These are phyloP conservation scores for Passer montanus DNA, from an alignment of 2,113 vertebrate species.

Conservation along the genomic window DNA sequence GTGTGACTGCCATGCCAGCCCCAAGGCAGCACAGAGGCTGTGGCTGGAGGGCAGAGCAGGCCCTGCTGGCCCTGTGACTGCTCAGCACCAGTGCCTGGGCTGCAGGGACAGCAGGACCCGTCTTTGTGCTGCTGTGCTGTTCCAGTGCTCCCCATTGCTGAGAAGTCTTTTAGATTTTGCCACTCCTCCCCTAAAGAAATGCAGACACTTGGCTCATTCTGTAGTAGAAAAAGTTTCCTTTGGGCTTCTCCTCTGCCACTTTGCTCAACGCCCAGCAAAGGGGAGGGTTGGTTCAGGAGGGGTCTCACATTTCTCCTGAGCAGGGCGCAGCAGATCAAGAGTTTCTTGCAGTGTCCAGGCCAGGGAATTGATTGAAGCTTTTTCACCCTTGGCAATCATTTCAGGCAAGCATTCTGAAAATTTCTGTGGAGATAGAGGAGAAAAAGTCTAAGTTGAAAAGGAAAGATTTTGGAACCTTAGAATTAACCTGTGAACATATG, in stretches of 20 bases:
- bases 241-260: neutral
- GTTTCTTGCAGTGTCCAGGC: neutral
- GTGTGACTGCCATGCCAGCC: accelerated
- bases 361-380: slow-evolving; percentile 17
- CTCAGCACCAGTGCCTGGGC: accelerated
- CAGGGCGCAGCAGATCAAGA: neutral
- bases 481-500: neutral
- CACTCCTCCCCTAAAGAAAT: neutral
- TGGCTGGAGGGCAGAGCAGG: neutral
- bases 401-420: slow-evolving; percentile 9
- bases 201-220: neutral
- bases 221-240: neutral
- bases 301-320: slow-evolving; percentile 20
- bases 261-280: neutral
- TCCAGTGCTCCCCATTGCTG: neutral
- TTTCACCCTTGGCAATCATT: neutral
- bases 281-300: accelerated
- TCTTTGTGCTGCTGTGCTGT: accelerated
- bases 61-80: neutral
- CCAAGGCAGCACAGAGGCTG: neutral
- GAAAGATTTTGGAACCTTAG: neutral
- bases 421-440: neutral
- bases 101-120: accelerated
- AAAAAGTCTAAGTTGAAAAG: neutral
- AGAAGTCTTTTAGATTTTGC: neutral